A percentile compares a stretch with the other conserved stretches of the same genome.
Evolutionary conservation across 1,140 invertebrate species (phyloP).

Genomic region (Cecropterus lyciades): DNA sequence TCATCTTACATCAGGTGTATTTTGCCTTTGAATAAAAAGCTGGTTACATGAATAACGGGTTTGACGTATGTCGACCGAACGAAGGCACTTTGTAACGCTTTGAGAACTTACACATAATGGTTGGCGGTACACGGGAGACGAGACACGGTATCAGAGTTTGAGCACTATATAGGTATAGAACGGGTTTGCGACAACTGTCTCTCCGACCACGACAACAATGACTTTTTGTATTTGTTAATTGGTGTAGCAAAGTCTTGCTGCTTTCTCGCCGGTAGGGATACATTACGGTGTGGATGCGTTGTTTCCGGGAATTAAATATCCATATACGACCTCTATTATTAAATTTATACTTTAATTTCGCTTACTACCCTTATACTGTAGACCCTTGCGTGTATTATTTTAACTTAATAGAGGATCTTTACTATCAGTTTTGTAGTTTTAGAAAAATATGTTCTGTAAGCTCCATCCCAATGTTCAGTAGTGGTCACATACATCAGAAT

Average conservation of each 20-base stretch:
- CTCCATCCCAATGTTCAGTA: no score
- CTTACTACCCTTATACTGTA: no score
- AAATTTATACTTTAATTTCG: no score
- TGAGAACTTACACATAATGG: conserved; percentile 6
- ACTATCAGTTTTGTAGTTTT: no score
- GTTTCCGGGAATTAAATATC: no score
- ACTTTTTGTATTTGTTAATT: conserved; percentile 23
- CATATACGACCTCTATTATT: no score
- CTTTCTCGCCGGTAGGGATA: conserved; percentile 10
- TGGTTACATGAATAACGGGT: conserved; percentile 5
- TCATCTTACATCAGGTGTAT: background rate
- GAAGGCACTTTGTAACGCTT: conserved; percentile 14
- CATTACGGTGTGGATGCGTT: background rate
- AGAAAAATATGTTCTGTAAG: no score
- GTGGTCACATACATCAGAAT: no score
- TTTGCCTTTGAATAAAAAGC: conserved; percentile 1
- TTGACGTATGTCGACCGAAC: background rate
- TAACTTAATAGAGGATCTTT: no score
- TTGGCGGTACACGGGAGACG: background rate
- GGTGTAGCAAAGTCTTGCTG: background rate
- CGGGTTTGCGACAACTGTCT: conserved; percentile 19
- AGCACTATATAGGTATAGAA: conserved; percentile 9
- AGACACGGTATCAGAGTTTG: background rate
- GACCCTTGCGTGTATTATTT: no score
- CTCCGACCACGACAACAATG: conserved; percentile 5